Evolutionary conservation across 2,888 invertebrate genomes (phyloP).

Genomic region (Melangyna quadrimaculata): DNA sequence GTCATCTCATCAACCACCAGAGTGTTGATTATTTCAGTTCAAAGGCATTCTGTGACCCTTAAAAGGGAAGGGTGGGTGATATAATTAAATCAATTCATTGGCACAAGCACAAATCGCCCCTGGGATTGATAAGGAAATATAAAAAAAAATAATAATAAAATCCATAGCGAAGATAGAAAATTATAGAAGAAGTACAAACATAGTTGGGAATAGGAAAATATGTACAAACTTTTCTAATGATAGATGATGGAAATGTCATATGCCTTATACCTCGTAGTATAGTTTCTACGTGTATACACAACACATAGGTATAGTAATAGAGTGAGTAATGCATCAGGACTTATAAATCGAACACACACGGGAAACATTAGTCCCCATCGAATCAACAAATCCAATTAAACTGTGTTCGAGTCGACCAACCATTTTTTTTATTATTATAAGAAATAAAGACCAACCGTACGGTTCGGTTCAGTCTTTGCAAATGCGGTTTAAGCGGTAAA

Average conservation of each 20-base stretch:
- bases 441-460: background rate
- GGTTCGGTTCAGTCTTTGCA: background rate
- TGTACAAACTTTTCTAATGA: no score
- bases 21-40: conserved; percentile 66
- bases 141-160: conserved; percentile 10
- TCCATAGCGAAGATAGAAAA: conserved; percentile 3
- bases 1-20: conserved; percentile 65
- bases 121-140: conserved; percentile 40
- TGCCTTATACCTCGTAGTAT: background rate
- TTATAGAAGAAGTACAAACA: conserved; percentile 2
- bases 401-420: conserved; percentile 2
- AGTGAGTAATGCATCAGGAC: background rate
- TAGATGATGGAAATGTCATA: no score
- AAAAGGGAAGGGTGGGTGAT: conserved; percentile 26
- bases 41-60: conserved; percentile 28
- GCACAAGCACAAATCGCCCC: conserved; percentile 50
- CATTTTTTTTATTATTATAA: conserved; percentile 32
- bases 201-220: no score
- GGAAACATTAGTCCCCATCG: conserved; percentile 54
- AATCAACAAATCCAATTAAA: conserved; percentile 61
- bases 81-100: conserved; percentile 69
- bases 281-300: no score
- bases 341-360: conserved; percentile 35
- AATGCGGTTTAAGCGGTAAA: background rate
- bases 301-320: background rate